Percentiles rank a stretch among this genome's conserved stretches.
Conservation (phyloP, 2,888 invertebrate species). For the Macroteleia sp. region DNA sequence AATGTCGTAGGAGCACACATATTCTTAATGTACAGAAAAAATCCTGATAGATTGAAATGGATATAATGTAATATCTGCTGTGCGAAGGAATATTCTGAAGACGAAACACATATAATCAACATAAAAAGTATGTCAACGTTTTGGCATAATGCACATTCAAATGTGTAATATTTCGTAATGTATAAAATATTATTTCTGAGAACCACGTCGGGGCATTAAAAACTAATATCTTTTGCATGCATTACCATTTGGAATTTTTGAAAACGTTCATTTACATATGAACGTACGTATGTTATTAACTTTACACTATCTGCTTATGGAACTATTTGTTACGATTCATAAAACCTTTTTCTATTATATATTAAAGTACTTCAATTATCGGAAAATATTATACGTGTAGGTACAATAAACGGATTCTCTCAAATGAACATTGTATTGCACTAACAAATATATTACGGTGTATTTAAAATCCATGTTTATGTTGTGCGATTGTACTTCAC, state of each 20-base stretch:
- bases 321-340: too few relatives aligned
- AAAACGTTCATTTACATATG: too few relatives aligned
- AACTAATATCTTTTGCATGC: not conserved
- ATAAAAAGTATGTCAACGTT: slow-evolving; percentile 39
- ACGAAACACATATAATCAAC: slow-evolving; percentile 32
- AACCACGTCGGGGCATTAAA: not conserved
- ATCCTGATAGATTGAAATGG: slow-evolving; percentile 36
- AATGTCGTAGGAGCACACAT: not conserved
- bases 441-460: too few relatives aligned
- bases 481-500: too few relatives aligned
- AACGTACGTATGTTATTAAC: too few relatives aligned
- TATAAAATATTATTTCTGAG: slow-evolving; percentile 9
- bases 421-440: too few relatives aligned
- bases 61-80: slow-evolving; percentile 19
- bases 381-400: too few relatives aligned
- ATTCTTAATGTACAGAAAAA: slow-evolving; percentile 24
- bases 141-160: slow-evolving; percentile 24
- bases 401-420: too few relatives aligned
- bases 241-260: not conserved
- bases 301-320: too few relatives aligned
- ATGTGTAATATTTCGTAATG: slow-evolving; percentile 21
- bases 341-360: too few relatives aligned
- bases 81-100: not conserved
- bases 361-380: too few relatives aligned
- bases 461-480: too few relatives aligned